phyloP scores from a whole-genome alignment of 2,888 invertebrate species.

The Alloscopus bannaensis region DNA sequence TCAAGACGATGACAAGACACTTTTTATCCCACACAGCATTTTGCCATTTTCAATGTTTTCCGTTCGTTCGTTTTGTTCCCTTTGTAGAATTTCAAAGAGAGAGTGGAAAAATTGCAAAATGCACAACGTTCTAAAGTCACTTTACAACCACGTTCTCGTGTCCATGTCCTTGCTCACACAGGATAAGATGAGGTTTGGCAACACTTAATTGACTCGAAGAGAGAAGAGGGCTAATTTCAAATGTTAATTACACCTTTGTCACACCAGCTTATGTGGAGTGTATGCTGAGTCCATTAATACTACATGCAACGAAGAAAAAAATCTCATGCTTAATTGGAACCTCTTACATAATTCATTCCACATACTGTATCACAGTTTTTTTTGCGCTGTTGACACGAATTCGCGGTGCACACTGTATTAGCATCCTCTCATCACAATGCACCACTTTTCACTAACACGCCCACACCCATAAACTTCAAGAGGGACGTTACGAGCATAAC shows the following conservation, averaged over 20 bases:
- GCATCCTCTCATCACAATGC: too few species aligned
- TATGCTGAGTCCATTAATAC: background rate
- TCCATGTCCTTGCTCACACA: slow-evolving; percentile 35
- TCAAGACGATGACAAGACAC: slow-evolving; percentile 22
- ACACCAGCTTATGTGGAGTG: slow-evolving; percentile 33
- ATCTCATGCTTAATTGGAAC: slow-evolving; percentile 40
- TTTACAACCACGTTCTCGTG: slow-evolving; percentile 7
- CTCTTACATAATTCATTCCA: slow-evolving; percentile 24
- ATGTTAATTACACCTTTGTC: slow-evolving; percentile 45
- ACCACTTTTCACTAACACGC: too few species aligned
- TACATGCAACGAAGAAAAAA: slow-evolving; percentile 2
- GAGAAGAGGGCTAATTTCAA: slow-evolving; percentile 38
- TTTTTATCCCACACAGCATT: background rate
- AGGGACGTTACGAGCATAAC: too few species aligned
- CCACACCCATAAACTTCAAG: too few species aligned
- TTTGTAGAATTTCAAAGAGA: background rate
- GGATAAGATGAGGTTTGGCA: slow-evolving; percentile 37
- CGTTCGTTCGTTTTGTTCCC: background rate
- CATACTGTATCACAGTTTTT: background rate
- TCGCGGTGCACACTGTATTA: too few species aligned
- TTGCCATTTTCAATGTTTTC: background rate
- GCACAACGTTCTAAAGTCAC: background rate
- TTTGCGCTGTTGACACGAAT: slow-evolving; percentile 21
- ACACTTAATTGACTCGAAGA: slow-evolving; percentile 7
- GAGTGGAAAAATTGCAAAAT: background rate